Conservation (phyloP, 2,888 invertebrate genomes). For the Peribatodes rhomboidaria region DNA sequence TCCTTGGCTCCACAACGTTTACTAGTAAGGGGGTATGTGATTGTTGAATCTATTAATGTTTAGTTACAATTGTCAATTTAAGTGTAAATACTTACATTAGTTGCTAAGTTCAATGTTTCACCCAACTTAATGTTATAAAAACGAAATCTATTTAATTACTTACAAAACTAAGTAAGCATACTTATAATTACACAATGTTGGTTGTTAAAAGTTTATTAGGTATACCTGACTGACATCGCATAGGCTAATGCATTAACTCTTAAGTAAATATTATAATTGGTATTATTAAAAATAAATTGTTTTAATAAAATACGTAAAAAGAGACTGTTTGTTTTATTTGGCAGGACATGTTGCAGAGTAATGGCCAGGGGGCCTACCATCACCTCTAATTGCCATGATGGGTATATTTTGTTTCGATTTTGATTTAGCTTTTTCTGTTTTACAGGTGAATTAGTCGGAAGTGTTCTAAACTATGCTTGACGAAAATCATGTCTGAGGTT, state of each 20-base stretch:
- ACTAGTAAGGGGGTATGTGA: no score
- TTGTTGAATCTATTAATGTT: background rate
- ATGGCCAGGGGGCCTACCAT: no score
- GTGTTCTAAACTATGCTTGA: no score
- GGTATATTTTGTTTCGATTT: no score
- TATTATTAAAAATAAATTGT: conserved; percentile 54
- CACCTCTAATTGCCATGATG: no score
- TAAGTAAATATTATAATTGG: conserved; percentile 35
- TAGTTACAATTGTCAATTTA: background rate
- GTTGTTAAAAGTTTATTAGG: conserved; percentile 62
- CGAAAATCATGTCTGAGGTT: no score
- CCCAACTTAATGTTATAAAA: conserved; percentile 10
- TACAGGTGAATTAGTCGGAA: no score
- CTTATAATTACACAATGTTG: conserved; percentile 51
- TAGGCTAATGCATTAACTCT: conserved; percentile 44
- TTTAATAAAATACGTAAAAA: conserved; percentile 64
- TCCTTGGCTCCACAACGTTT: no score
- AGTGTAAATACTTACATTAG: conserved; percentile 14
- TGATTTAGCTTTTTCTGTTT: no score
- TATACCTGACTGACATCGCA: conserved; percentile 73
- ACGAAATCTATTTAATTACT: conserved; percentile 1
- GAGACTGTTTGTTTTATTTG: conserved; percentile 22
- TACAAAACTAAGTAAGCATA: background rate
- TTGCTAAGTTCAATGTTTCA: conserved; percentile 7
- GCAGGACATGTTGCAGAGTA: no score